Evolutionary conservation across 2,888 invertebrate species (phyloP).

Genomic region (Drosophila eohydei): DNA sequence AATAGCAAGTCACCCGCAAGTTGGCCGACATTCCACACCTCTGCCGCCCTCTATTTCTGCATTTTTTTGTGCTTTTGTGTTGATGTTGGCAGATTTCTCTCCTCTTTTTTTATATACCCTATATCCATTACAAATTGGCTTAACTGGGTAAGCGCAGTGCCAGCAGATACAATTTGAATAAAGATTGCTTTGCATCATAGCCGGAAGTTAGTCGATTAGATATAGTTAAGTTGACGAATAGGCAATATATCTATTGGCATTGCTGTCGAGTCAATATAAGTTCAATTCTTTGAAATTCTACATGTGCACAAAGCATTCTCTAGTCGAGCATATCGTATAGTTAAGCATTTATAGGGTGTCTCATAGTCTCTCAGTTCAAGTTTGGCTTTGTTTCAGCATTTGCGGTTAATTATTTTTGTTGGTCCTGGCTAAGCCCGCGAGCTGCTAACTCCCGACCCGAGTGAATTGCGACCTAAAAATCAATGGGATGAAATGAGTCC

Average conservation of each 20-base stretch:
- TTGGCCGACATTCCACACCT: constrained; percentile 6
- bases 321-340: background rate
- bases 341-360: constrained; percentile 3
- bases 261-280: background rate
- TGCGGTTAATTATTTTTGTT: constrained; percentile 69
- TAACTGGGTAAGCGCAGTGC: background rate
- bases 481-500: constrained; percentile 59
- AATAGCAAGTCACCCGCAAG: constrained; percentile 38
- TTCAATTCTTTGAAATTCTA: background rate
- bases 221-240: background rate
- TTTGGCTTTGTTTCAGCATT: constrained; percentile 45
- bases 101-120: constrained; percentile 5
- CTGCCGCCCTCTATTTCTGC: constrained; percentile 2
- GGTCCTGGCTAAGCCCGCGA: constrained; percentile 31
- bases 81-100: constrained; percentile 31
- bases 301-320: background rate
- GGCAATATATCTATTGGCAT: too few species aligned
- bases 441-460: constrained; percentile 14
- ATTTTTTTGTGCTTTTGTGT: constrained; percentile 26
- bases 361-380: background rate
- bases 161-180: background rate
- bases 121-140: constrained; percentile 5
- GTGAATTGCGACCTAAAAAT: constrained; percentile 53
- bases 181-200: background rate
- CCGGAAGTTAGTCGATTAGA: background rate